Evolutionary conservation across 1,140 invertebrate species (phyloP).

Genomic region (Oryctes rhinoceros): DNA sequence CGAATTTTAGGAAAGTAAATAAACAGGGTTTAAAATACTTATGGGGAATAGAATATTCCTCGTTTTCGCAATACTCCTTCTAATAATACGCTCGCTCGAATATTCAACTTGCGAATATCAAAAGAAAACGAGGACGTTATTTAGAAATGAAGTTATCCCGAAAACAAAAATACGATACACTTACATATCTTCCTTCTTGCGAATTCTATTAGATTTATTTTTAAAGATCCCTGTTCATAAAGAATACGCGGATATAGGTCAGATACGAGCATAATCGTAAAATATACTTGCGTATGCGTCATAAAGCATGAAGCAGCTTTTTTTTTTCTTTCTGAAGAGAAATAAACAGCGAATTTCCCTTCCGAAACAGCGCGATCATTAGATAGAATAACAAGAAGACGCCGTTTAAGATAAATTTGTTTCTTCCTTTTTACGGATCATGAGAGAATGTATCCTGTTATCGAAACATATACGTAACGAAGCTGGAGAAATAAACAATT

Average conservation of each 20-base stretch:
- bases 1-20: not conserved
- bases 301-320: not conserved
- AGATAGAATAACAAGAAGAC: constrained; percentile 22
- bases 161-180: not conserved
- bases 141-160: not conserved
- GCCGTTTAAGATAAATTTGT: constrained; percentile 11
- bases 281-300: not conserved
- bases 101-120: not conserved
- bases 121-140: not conserved
- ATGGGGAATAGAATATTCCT: not conserved
- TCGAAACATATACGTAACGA: constrained; percentile 1
- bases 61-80: not conserved
- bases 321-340: constrained; percentile 1
- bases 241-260: not conserved
- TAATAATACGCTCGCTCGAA: not conserved
- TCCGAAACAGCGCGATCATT: not conserved
- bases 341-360: constrained; percentile 18
- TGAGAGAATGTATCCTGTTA: constrained; percentile 3
- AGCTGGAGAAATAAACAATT: constrained; percentile 9
- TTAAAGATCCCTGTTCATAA: not conserved
- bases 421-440: constrained; percentile 5
- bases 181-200: not conserved
- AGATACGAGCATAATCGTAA: not conserved
- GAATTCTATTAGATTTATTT: not conserved
- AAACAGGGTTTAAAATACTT: not conserved